A percentile compares a stretch with the other conserved stretches of the same genome.
These are phyloP conservation scores for Onychomys arenicola DNA, from an alignment of 2,797 vertebrate genomes.

Conservation along the genomic window DNA sequence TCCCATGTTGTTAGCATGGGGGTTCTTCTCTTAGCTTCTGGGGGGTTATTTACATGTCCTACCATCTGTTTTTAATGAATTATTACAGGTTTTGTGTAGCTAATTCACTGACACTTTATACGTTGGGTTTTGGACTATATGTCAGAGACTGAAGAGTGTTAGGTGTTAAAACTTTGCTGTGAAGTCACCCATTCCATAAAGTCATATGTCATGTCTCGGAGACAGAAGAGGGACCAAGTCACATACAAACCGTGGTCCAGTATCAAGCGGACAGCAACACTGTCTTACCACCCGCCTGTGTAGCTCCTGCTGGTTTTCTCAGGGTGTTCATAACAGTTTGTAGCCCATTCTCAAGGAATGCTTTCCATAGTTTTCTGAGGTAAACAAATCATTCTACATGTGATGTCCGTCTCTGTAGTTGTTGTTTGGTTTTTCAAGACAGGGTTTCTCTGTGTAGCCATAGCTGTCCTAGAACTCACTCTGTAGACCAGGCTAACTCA, in stretches of 20 bases:
- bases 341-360: neutral
- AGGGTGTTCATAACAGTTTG: neutral
- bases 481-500: neutral
- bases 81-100: neutral
- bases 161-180: neutral
- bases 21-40: neutral
- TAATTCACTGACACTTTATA: neutral
- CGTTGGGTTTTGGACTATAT: neutral
- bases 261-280: neutral
- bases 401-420: neutral
- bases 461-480: neutral
- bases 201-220: neutral
- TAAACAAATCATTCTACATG: neutral
- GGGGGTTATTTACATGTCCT: neutral
- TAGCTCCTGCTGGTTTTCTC: neutral
- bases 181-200: neutral
- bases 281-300: neutral
- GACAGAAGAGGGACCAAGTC: neutral
- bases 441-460: neutral
- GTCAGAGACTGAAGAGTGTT: slow-evolving; percentile 37
- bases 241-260: neutral
- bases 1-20: neutral
- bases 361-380: neutral
- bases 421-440: neutral
- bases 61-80: neutral